Conservation (phyloP, 2,888 invertebrate genomes). For the Trichacis sp. region DNA sequence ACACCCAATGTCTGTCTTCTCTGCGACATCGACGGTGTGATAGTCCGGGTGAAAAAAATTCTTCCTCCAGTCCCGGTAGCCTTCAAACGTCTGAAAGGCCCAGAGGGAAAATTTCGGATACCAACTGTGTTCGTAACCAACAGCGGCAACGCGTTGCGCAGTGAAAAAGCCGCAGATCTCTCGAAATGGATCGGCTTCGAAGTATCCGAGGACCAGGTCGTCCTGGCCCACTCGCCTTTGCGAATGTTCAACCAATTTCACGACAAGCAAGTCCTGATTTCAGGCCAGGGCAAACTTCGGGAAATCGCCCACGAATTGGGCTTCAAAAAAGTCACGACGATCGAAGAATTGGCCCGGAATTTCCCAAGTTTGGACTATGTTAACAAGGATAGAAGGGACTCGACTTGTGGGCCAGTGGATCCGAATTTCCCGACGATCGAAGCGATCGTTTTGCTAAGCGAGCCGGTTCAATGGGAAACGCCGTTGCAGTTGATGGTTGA, state of each 20-base stretch:
- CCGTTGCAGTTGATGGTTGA: constrained; percentile 75
- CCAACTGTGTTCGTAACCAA: constrained; percentile 77
- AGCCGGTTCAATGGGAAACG: constrained; percentile 77
- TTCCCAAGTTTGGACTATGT: constrained; percentile 75
- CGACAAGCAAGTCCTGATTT: constrained; percentile 74
- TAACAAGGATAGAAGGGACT: constrained; percentile 58
- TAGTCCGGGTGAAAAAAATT: constrained; percentile 73
- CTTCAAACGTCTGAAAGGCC: constrained; percentile 71
- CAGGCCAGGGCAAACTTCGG: constrained; percentile 72
- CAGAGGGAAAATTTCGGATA: constrained; percentile 72
- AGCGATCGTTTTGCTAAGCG: constrained; percentile 76
- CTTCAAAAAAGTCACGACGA: constrained; percentile 73
- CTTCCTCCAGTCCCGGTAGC: constrained; percentile 74
- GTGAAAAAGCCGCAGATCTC: constrained; percentile 73
- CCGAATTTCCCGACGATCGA: constrained; percentile 72
- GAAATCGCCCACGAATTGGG: constrained; percentile 74
- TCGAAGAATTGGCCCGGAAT: constrained; percentile 72
- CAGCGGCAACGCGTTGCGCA: constrained; percentile 74
- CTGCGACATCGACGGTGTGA: constrained; percentile 78
- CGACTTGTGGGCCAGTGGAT: constrained; percentile 69
- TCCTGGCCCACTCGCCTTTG: constrained; percentile 77
- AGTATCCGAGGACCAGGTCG: constrained; percentile 73
- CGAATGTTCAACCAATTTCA: constrained; percentile 74
- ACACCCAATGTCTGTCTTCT: constrained; percentile 75
- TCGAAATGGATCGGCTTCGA: constrained; percentile 73